Percentiles rank a stretch among this genome's conserved stretches.
Conservation (phyloP, 2,797 vertebrate genomes). For the Lophius americanus region DNA sequence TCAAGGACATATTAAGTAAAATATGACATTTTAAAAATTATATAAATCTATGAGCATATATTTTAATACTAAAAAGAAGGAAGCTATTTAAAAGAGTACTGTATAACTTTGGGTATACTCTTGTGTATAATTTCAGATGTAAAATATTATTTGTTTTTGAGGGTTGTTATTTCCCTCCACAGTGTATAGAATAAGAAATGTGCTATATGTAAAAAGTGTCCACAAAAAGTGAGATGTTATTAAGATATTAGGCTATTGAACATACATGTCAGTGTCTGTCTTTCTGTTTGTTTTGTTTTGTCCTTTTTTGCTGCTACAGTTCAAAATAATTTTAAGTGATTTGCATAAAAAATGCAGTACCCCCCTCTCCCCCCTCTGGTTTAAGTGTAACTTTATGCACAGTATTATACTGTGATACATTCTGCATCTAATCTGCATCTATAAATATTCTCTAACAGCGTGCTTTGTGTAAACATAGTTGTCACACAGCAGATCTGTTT, state of each 20-base stretch:
- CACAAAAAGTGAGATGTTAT: conserved; percentile 77
- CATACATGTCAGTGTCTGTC: conserved; percentile 82
- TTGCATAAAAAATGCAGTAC: conserved; percentile 85
- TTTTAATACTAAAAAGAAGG: conserved; percentile 87
- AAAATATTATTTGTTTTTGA: conserved; percentile 77
- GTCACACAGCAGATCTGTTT: conserved; percentile 48
- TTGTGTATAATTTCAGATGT: conserved; percentile 83
- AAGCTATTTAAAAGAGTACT: conserved; percentile 89
- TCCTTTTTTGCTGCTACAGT: conserved; percentile 84
- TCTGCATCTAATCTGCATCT: conserved; percentile 40
- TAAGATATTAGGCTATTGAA: conserved; percentile 85
- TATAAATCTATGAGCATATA: conserved; percentile 87
- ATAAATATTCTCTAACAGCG: conserved; percentile 32
- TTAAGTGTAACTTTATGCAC: conserved; percentile 33
- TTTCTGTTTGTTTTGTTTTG: conserved; percentile 69
- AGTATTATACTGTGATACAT: conserved; percentile 51
- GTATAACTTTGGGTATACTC: conserved; percentile 86
- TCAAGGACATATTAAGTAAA: conserved; percentile 70
- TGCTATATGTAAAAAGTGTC: conserved; percentile 81
- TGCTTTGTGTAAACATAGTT: conserved; percentile 54
- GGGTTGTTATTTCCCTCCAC: conserved; percentile 40
- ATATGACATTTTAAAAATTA: conserved; percentile 77
- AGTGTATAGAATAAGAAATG: conserved; percentile 83
- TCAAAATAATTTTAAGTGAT: conserved; percentile 80
- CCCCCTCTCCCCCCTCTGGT: conserved; percentile 49